phyloP scores from a whole-genome alignment of 2,797 vertebrate species.

The Chaunax sp. region DNA sequence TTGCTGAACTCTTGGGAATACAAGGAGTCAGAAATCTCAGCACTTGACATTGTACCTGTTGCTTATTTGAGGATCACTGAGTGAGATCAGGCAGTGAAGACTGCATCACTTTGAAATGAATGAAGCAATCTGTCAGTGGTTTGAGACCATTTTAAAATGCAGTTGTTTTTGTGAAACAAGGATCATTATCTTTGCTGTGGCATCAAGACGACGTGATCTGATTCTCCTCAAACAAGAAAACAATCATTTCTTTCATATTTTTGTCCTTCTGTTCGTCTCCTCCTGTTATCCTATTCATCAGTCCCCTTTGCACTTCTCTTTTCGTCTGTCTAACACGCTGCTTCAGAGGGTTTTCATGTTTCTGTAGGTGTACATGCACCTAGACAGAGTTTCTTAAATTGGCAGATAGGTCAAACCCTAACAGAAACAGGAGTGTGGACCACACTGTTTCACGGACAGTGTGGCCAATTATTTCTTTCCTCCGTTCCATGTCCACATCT shows the following conservation, averaged over 20 bases:
- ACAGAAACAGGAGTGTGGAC: conserved; percentile 25
- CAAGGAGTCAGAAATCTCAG: not conserved
- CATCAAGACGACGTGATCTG: too few species aligned
- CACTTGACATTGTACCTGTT: conserved; percentile 12
- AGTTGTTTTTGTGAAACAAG: conserved; percentile 7
- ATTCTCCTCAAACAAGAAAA: conserved; percentile 19
- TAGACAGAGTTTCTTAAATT: conserved; percentile 49
- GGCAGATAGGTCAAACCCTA: conserved; percentile 51
- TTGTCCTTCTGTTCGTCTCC: not conserved
- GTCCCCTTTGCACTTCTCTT: conserved; percentile 12
- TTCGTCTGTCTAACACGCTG: conserved; percentile 12
- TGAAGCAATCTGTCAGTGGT: not conserved
- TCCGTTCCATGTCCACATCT: conserved; percentile 11
- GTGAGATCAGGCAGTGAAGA: conserved; percentile 7
- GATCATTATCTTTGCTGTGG: too few species aligned
- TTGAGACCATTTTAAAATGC: not conserved
- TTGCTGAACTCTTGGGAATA: too few species aligned
- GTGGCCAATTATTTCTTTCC: conserved; percentile 65
- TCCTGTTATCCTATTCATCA: conserved; percentile 14
- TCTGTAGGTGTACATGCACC: conserved; percentile 48
- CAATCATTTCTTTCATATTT: not conserved
- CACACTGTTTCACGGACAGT: conserved; percentile 13
- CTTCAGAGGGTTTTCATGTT: conserved; percentile 53
- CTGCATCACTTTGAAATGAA: too few species aligned
- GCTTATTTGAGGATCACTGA: conserved; percentile 20